Conservation (phyloP, 2,888 invertebrate species). For the Nymphalis polychloros region DNA sequence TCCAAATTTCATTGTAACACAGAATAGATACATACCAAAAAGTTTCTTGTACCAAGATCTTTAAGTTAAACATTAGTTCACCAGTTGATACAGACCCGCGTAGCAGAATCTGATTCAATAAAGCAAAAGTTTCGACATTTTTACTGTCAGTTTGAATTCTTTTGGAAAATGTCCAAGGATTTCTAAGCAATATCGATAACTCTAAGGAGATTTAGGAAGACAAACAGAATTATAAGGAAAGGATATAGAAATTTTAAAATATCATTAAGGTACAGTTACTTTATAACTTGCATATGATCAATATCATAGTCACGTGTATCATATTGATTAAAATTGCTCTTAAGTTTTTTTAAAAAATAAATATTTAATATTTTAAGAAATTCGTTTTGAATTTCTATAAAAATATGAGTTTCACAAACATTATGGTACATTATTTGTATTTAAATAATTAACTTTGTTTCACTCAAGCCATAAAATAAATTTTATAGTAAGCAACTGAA, state of each 20-base stretch:
- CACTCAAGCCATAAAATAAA: no score
- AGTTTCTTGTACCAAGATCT: slow-evolving; percentile 5
- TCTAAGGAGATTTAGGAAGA: slow-evolving; percentile 28
- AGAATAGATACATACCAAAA: slow-evolving; percentile 1
- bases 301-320: no score
- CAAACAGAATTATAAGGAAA: slow-evolving; percentile 21
- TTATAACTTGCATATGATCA: no score
- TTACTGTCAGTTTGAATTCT: slow-evolving; percentile 51
- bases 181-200: slow-evolving; percentile 31
- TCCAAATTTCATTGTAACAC: background rate
- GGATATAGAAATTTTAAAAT: background rate
- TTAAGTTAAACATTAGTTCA: slow-evolving; percentile 26
- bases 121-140: slow-evolving; percentile 64
- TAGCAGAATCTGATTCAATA: slow-evolving; percentile 38
- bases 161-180: slow-evolving; percentile 31
- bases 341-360: no score
- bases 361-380: no score
- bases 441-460: no score
- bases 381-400: no score
- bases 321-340: no score
- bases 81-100: slow-evolving; percentile 31
- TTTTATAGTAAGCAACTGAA: no score
- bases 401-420: no score
- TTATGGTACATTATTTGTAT: no score
- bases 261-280: background rate